Evolutionary conservation across 2,888 invertebrate genomes (phyloP), one percentile per base, ranked within the genome.

Genomic region (Sabatieria punctata): DNA sequence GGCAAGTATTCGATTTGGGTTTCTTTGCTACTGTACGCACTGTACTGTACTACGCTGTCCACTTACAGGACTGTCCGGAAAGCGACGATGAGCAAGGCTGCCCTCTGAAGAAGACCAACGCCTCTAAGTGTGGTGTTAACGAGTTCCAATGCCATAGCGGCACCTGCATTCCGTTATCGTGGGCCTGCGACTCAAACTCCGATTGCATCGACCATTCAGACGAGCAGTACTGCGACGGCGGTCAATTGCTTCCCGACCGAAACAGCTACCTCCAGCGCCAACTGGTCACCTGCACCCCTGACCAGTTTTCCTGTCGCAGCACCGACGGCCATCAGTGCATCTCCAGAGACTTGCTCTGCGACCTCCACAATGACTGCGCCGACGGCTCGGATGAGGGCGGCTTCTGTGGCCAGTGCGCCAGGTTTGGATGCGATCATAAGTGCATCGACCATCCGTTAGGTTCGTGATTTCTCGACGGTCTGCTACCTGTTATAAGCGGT

Each of bases 371-470:
- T 11, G 65, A 68, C 49, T 68, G 68, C 49, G 53, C 50, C 1
- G 59, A 64, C 48, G 57, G 56, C 1, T 60, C 61, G 1, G 68
- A 68, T 51, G 68, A 68, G 51, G 49, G 44, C 6, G 48, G 45
- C 8, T 54, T 52, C 38, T 55, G 56, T 40, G 49, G 50, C 22
- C 50, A 49, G 24, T 57, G 56, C 44, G 40, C 30, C 4, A 22
- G 35, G 18, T 41, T 42, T 25, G 50, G 46, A 2, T 54, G 55
- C 35, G 45, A 44, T 18, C 48, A 51, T 41, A 45, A 42, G 8
- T 55, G 54, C 45, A 41, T 48, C 38, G 48, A 53, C 18, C 47
- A 49, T 18, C 47, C 51, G 8, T 37, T 35, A 4, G 53, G 50
- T 11, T 15, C 27, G 25, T n/a, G 6, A 6, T 18, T 3, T 36